phyloP scores from a whole-genome alignment of 2,888 invertebrate genomes.

The Amblyteles armatorius region DNA sequence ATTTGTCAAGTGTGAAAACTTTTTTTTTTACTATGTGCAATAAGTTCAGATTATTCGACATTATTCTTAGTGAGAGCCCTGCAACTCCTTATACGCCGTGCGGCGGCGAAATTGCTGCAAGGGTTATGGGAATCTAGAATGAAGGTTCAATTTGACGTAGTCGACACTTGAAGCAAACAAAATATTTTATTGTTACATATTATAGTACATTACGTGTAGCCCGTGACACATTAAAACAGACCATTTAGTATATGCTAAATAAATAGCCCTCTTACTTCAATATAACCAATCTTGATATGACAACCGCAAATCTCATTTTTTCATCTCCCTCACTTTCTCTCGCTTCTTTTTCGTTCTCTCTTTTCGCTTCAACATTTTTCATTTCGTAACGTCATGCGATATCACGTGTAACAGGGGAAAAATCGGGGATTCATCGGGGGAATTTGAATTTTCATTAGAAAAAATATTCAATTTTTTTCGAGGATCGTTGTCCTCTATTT shows the following conservation, averaged over 20 bases:
- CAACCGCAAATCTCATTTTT: constrained; percentile 78
- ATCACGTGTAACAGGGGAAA: constrained; percentile 79
- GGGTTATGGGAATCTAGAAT: not conserved
- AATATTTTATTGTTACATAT: constrained; percentile 85
- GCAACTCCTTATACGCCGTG: too few species aligned
- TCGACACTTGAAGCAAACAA: constrained; percentile 82
- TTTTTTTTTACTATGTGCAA: too few species aligned
- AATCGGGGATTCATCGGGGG: constrained; percentile 64
- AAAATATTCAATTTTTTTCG: constrained; percentile 75
- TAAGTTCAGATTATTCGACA: too few species aligned
- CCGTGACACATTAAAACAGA: constrained; percentile 85
- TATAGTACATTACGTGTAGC: constrained; percentile 85
- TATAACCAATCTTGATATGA: constrained; percentile 84
- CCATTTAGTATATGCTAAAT: constrained; percentile 84
- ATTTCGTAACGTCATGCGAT: constrained; percentile 80
- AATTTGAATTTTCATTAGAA: constrained; percentile 75
- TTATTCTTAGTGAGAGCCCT: too few species aligned
- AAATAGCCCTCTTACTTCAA: constrained; percentile 83
- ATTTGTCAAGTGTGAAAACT: too few species aligned
- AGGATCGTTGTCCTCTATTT: constrained; percentile 64
- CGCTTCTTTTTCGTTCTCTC: constrained; percentile 38
- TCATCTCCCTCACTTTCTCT: constrained; percentile 68
- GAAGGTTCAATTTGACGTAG: constrained; percentile 14
- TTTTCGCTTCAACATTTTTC: constrained; percentile 70
- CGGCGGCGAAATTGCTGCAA: too few species aligned